These are phyloP conservation scores for Ctenoplectra terminalis DNA, from an alignment of 1,140 invertebrate species.

Conservation along the genomic window DNA sequence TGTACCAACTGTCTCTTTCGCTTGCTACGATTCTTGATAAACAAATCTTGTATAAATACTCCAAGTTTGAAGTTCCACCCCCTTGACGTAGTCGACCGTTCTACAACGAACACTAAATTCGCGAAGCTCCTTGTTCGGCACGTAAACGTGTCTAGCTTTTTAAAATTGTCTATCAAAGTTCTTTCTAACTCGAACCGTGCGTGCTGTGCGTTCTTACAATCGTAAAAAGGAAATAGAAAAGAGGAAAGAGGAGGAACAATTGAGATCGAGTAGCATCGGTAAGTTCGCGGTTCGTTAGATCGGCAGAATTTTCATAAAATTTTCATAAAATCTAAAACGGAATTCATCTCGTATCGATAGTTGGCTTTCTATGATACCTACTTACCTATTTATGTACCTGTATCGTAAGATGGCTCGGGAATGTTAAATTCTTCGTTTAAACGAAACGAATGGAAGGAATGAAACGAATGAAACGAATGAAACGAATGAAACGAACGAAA, in stretches of 20 bases:
- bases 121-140: neutral
- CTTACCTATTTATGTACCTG: too few species aligned
- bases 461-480: too few species aligned
- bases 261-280: neutral
- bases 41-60: slow-evolving; percentile 73
- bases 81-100: slow-evolving; percentile 32
- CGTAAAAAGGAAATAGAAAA: neutral
- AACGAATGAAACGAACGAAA: too few species aligned
- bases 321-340: too few species aligned
- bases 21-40: slow-evolving; percentile 56
- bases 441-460: neutral
- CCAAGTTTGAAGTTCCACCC: slow-evolving; percentile 58
- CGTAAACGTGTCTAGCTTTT: too few species aligned
- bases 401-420: too few species aligned
- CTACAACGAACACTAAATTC: neutral
- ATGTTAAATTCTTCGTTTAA: too few species aligned
- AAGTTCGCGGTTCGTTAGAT: neutral
- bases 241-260: neutral
- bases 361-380: too few species aligned
- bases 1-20: slow-evolving; percentile 21
- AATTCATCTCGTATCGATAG: neutral
- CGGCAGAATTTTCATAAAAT: too few species aligned
- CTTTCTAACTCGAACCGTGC: neutral
- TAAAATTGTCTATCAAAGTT: too few species aligned
- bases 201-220: too few species aligned